Conservation (phyloP, 37 sponge, comb jelly and placozoan genomes). For the Ephydatia muelleri region DNA sequence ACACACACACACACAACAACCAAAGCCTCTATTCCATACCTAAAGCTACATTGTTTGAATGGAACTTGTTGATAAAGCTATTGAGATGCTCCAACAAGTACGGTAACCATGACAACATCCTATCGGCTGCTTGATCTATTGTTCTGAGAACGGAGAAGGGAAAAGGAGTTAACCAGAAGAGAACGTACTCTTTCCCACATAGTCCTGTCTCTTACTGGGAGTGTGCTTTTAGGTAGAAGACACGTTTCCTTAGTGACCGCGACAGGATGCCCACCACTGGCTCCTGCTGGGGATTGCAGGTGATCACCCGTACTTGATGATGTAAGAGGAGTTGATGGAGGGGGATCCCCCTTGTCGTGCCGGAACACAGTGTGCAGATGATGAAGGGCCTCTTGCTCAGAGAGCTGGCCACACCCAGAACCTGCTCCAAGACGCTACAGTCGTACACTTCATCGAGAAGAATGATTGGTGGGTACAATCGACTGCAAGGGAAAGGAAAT, state of each 20-base stretch:
- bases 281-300: slow-evolving; percentile 68
- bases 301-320: slow-evolving; percentile 67
- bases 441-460: slow-evolving; percentile 63
- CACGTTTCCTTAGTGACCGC: slow-evolving; percentile 69
- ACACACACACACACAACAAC: no score
- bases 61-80: slow-evolving; percentile 70
- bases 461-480: slow-evolving; percentile 41
- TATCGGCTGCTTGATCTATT: slow-evolving; percentile 44
- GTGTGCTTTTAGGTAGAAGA: slow-evolving; percentile 61
- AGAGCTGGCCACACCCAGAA: slow-evolving; percentile 32
- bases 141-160: background rate
- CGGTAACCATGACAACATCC: slow-evolving; percentile 71
- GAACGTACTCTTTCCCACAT: background rate
- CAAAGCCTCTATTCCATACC: slow-evolving; percentile 27
- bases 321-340: slow-evolving; percentile 71
- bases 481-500: slow-evolving; percentile 9
- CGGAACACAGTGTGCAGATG: slow-evolving; percentile 60
- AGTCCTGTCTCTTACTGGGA: slow-evolving; percentile 30
- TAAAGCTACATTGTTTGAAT: slow-evolving; percentile 63
- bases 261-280: slow-evolving; percentile 65
- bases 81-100: slow-evolving; percentile 59
- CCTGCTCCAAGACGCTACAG: slow-evolving; percentile 47
- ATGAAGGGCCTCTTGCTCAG: slow-evolving; percentile 59
- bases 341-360: slow-evolving; percentile 38
- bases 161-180: background rate